A percentile compares a stretch with the other conserved stretches of the same genome.
phyloP scores from a whole-genome alignment of 2,797 vertebrate genomes.

The Phoxinus dragarum region DNA sequence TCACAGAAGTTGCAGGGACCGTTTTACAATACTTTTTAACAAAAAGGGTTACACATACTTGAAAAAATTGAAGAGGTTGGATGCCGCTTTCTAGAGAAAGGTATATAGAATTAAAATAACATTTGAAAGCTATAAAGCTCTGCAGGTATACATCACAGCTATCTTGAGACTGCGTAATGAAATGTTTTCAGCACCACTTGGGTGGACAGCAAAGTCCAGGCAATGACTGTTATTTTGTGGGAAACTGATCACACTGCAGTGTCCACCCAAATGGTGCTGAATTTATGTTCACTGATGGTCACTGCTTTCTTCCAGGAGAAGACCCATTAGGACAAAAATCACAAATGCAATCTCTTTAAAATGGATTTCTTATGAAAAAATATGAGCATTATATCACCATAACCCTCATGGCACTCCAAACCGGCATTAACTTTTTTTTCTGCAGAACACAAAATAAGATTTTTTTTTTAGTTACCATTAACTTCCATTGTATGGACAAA shows the following conservation, averaged over 20 bases:
- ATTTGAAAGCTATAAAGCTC: background rate
- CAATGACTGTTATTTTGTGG: background rate
- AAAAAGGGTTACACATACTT: background rate
- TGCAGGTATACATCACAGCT: background rate
- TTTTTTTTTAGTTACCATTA: background rate
- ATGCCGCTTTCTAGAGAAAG: background rate
- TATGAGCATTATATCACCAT: background rate
- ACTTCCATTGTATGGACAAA: background rate
- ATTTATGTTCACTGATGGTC: background rate
- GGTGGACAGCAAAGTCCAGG: conserved; percentile 9
- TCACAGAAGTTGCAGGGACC: background rate
- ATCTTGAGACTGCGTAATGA: conserved; percentile 10
- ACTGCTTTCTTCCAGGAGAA: background rate
- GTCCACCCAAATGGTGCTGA: background rate
- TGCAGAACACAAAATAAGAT: background rate
- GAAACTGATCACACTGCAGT: background rate
- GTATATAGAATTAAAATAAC: background rate
- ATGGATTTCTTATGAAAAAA: background rate
- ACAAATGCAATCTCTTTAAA: conserved; percentile 6
- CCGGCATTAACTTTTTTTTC: background rate
- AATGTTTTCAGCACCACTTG: conserved; percentile 50
- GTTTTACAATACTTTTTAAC: background rate
- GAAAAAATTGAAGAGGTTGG: background rate
- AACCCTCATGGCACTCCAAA: no score
- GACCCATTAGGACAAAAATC: background rate